Base-by-base conservation (phyloP, 2,113 vertebrate species). In the Nematolebias whitei region DNA sequence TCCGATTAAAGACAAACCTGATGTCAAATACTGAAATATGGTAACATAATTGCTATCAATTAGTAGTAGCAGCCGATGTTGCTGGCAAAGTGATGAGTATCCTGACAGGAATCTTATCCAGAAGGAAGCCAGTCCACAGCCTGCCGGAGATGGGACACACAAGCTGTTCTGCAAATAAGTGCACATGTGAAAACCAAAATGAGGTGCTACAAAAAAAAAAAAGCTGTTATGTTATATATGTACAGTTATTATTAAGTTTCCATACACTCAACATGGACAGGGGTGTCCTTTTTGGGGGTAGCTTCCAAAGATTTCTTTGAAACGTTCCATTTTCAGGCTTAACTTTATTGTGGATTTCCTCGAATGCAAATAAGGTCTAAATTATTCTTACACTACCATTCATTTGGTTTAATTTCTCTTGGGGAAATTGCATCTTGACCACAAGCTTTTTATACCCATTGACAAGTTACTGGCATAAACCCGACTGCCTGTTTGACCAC, bases 1-100 rank as follows among this genome's bases (percentile, higher is more conserved):
- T 64, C 69, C 11, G 59, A 86, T 85, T 82, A 68, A 84, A 86
- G 77, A 64, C 67, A 35, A 82, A 80, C 80, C 60, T 3, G 44
- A 83, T 82, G 84, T 87, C 83, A 85, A 71, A 85, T 71, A 85
- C 78, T 75, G 59, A 81, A 80, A 87, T 81, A 82, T 83, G 82
- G 57, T 57, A 0, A 80, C 55, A 67, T 88, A 88, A 89, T 88
- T 86, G 84, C 60, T 79, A 77, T 82, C 80, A 85, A 84, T 89
- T 86, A 84, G 74, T 5, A 10, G 63, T 22, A 54, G 67, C 72
- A 79, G 62, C 55, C 57, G 51, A 68, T 2, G 41, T 70, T 66
- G 74, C 74, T 77, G 83, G 81, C 85, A 76, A 29, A 65, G 51
- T n/a, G 20, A 54, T 29, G 55, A 43, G 69, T 18, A 79, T 49